Conservation (phyloP, 2,113 vertebrate species). For the Colinus virginianus region DNA sequence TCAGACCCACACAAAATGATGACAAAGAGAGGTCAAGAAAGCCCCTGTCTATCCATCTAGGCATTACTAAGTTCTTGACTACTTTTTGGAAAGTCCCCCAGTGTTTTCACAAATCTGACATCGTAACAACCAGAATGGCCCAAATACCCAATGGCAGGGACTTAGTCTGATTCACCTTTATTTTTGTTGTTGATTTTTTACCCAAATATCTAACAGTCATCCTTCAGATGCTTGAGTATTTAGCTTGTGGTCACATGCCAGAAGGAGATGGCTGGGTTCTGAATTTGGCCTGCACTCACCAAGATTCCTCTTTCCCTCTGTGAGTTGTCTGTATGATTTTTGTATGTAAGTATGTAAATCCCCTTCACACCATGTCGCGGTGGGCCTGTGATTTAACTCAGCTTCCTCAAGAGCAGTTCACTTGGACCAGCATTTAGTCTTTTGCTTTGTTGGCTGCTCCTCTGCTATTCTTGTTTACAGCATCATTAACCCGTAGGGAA, state of each 20-base stretch:
- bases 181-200: not conserved
- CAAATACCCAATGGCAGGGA: not conserved
- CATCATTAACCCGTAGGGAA: not conserved
- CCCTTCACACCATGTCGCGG: fast-evolving
- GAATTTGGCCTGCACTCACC: fast-evolving
- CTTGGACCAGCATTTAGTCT: not conserved
- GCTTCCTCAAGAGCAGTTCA: not conserved
- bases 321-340: not conserved
- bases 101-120: not conserved
- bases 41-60: not conserved
- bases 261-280: not conserved
- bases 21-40: not conserved
- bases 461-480: not conserved
- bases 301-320: not conserved
- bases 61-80: constrained; percentile 1
- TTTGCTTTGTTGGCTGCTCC: not conserved
- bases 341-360: not conserved
- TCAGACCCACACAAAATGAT: not conserved
- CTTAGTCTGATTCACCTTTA: not conserved
- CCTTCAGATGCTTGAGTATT: not conserved
- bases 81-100: not conserved
- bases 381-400: not conserved
- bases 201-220: not conserved
- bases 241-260: not conserved
- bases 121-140: not conserved